phyloP scores from a whole-genome alignment of 2,888 invertebrate species.

The Papilio demoleus region DNA sequence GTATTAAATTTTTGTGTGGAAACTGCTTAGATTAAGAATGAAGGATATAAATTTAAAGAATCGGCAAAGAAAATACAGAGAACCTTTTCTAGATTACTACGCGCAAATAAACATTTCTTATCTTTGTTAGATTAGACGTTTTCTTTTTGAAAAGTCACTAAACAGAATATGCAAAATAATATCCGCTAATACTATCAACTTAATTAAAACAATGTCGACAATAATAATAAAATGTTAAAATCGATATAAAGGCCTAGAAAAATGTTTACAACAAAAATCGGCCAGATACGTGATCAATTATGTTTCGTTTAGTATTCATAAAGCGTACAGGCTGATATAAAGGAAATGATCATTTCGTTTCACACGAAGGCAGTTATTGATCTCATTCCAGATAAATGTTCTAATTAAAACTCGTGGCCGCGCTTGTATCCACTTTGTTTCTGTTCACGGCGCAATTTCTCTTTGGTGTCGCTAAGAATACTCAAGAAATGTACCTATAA shows the following conservation, averaged over 20 bases:
- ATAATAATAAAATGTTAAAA: not conserved
- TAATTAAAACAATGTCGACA: slow-evolving; percentile 1
- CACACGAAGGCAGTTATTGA: slow-evolving; percentile 40
- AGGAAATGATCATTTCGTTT: slow-evolving; percentile 39
- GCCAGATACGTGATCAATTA: slow-evolving; percentile 23
- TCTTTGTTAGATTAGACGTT: slow-evolving; percentile 7
- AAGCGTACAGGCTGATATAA: slow-evolving; percentile 34
- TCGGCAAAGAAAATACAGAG: too few relatives aligned
- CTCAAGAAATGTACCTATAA: slow-evolving; percentile 49
- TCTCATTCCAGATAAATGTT: slow-evolving; percentile 61
- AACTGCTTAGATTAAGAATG: not conserved
- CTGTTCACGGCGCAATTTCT: slow-evolving; percentile 66
- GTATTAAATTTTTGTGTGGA: too few relatives aligned
- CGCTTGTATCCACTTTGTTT: slow-evolving; percentile 67
- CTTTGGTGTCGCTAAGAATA: slow-evolving; percentile 56
- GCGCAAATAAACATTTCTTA: not conserved
- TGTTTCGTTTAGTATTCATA: slow-evolving; percentile 36
- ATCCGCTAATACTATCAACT: not conserved
- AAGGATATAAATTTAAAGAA: not conserved
- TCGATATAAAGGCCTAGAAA: not conserved
- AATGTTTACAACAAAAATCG: slow-evolving; percentile 6
- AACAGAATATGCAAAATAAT: slow-evolving; percentile 5
- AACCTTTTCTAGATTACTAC: slow-evolving; percentile 6
- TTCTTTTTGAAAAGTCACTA: not conserved
- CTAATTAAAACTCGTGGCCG: slow-evolving; percentile 62